These are phyloP conservation scores for Saguinus imperator DNA, from an alignment of 2,113 vertebrate species.

Conservation along the genomic window DNA sequence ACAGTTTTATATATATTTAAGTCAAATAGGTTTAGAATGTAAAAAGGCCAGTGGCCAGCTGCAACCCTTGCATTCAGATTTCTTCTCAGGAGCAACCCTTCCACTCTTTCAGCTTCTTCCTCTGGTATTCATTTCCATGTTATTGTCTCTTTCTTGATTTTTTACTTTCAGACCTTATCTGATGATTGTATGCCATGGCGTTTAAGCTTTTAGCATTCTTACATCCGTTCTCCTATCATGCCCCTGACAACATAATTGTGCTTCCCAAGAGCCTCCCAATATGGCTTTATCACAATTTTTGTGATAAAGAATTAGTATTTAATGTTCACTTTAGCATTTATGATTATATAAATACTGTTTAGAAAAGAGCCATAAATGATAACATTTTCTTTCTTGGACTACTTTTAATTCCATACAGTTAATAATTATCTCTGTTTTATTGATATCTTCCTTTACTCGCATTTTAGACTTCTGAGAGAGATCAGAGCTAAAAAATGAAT, in stretches of 20 bases:
- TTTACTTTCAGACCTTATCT: not conserved
- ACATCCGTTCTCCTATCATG: not conserved
- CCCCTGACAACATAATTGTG: not conserved
- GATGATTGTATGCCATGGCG: not conserved
- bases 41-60: not conserved
- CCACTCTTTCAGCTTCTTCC: not conserved
- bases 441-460: slow-evolving; percentile 5
- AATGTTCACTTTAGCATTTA: slow-evolving; percentile 43
- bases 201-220: not conserved
- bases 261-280: not conserved
- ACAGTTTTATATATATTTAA: not conserved
- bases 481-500: not conserved
- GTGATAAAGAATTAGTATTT: slow-evolving; percentile 5
- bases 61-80: not conserved
- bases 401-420: slow-evolving; percentile 56
- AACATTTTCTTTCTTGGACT: slow-evolving; percentile 19
- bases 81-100: not conserved
- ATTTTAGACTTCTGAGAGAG: not conserved
- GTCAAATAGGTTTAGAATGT: not conserved
- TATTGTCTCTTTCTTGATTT: not conserved
- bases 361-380: not conserved
- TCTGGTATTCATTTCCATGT: not conserved
- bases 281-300: not conserved
- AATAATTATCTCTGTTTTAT: slow-evolving; percentile 30
- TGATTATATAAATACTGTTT: slow-evolving; percentile 24